A percentile compares a stretch with the other conserved stretches of the same genome.
Evolutionary conservation across 2,113 vertebrate species (phyloP).

Genomic region (Serinus canaria): DNA sequence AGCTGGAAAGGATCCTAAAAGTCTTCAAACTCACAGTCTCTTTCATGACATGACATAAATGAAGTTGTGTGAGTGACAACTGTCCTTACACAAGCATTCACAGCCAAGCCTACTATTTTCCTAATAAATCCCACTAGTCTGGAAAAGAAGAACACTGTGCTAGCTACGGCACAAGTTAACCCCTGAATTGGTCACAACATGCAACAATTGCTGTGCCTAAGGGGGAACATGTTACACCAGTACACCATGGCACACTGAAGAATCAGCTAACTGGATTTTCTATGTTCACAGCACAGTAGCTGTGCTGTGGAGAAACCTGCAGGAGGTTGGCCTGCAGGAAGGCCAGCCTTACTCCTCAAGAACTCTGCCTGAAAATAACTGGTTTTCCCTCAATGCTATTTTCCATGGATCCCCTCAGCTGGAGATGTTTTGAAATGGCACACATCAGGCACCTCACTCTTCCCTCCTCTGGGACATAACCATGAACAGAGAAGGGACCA

Average conservation of each 20-base stretch:
- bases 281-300: background rate
- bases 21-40: background rate
- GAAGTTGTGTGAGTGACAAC: background rate
- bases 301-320: background rate
- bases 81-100: background rate
- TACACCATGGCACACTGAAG: background rate
- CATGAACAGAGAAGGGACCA: background rate
- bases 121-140: background rate
- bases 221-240: background rate
- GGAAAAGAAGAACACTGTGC: background rate
- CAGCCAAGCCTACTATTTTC: background rate
- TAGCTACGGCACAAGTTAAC: background rate
- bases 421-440: background rate
- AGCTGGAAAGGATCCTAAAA: background rate
- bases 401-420: background rate
- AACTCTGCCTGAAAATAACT: fast-evolving
- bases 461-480: background rate
- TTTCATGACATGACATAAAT: background rate
- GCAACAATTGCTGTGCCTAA: background rate
- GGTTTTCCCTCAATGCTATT: background rate
- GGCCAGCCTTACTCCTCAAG: background rate
- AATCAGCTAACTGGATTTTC: background rate
- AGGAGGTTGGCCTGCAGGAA: background rate
- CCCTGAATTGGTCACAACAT: background rate
- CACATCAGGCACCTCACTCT: background rate